Evolutionary conservation across 2,888 invertebrate species (phyloP), one percentile per base, ranked within the genome.

Genomic region (Protophormia terraenovae): DNA sequence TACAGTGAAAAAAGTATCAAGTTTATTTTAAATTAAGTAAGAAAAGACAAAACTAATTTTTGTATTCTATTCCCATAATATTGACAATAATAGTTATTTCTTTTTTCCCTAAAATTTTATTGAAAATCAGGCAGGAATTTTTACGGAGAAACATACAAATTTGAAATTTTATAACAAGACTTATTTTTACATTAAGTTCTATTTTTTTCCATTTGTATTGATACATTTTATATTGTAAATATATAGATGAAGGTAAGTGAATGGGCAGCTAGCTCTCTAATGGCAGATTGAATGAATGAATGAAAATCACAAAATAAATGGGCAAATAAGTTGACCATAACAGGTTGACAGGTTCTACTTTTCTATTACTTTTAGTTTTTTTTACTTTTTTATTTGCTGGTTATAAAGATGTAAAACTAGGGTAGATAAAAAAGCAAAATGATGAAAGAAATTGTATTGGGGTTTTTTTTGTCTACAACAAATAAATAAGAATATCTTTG

Each of bases 271-370:
- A 22, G 5, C 32, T 22, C 12, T 53, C 4, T 38, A 81, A 81
- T 67, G 73, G 29, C 58, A 75, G 58, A 67, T 81, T 75, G 66
- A 47, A 67, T 81, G 67, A 79, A 72, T 38, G 67, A 50, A 79
- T 72, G 53, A 75, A 58, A 81, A 69, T 81, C 32, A 69, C 62
- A 81, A 75, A 81, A 75, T 67, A 75, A 75, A 81, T 81, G 73
- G 73, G 60, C 55, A 81, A 73, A 81, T 81, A 75, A 81, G 60
- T 81, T 81, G 75, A 81, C 81, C 75, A 81, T 81, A 75, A 81
- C 75, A 75, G 62, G 75, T 81, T 81, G 81, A 75, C 81, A 75
- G 81, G 29, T 41, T n/a, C n/a, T n/a, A 24, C 12, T 66, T 75
- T 75, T 81, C 64, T 72, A 79, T 72, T 64, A 55, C 45, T 55